These are phyloP conservation scores for Champsocephalus esox DNA, from an alignment of 2,797 vertebrate genomes.

Conservation along the genomic window DNA sequence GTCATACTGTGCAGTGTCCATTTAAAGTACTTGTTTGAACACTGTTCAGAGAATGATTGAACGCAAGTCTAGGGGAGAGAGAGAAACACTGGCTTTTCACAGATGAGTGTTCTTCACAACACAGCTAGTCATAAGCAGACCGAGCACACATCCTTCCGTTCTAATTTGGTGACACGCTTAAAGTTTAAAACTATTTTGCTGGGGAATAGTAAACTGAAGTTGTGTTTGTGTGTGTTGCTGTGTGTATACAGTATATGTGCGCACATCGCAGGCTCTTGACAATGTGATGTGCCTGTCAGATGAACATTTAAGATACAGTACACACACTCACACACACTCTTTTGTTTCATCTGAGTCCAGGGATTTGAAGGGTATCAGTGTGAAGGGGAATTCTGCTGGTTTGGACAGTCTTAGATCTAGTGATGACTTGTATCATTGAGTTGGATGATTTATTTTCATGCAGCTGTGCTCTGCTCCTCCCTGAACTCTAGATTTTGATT, in stretches of 20 bases:
- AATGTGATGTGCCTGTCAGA: slow-evolving; percentile 7
- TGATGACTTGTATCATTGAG: background rate
- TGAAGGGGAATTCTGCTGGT: slow-evolving; percentile 16
- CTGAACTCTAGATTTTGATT: background rate
- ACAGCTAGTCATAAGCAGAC: slow-evolving; percentile 33
- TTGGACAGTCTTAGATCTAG: background rate
- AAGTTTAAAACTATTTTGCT: slow-evolving; percentile 26
- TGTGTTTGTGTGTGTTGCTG: slow-evolving; percentile 3
- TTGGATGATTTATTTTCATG: background rate
- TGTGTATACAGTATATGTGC: slow-evolving; percentile 3
- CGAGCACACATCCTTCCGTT: slow-evolving; percentile 30
- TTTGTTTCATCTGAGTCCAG: slow-evolving; percentile 15
- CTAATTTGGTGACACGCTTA: slow-evolving; percentile 50
- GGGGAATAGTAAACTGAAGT: slow-evolving; percentile 7
- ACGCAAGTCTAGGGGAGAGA: slow-evolving; percentile 9
- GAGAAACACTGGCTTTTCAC: slow-evolving; percentile 23
- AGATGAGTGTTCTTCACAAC: slow-evolving; percentile 39
- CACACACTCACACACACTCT: background rate
- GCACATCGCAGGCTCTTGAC: background rate
- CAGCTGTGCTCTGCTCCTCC: background rate
- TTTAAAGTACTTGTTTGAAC: slow-evolving; percentile 39
- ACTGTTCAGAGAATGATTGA: slow-evolving; percentile 14
- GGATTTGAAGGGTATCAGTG: slow-evolving; percentile 4
- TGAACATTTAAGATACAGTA: slow-evolving; percentile 3
- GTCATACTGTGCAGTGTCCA: slow-evolving; percentile 18